Evolutionary conservation across 2,888 invertebrate genomes (phyloP).

Genomic region (Orthosia cruda): DNA sequence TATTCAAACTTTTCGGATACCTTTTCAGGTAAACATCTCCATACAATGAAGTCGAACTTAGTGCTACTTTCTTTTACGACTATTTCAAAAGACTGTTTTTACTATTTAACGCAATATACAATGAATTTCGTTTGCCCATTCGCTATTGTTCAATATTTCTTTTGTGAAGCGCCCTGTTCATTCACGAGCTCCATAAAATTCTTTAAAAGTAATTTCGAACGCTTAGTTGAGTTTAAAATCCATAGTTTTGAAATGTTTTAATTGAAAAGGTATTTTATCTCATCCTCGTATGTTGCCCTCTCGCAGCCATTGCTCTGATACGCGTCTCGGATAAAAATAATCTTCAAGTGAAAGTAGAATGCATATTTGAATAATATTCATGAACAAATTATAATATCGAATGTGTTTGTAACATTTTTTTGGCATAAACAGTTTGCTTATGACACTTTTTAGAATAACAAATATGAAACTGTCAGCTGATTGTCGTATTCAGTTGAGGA

Average conservation of each 20-base stretch:
- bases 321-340: constrained; percentile 68
- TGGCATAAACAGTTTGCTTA: constrained; percentile 4
- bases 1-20: constrained; percentile 25
- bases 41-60: constrained; percentile 41
- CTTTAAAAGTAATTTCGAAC: constrained; percentile 44
- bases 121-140: constrained; percentile 40
- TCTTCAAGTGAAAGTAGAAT: constrained; percentile 72
- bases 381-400: constrained; percentile 19
- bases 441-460: constrained; percentile 16
- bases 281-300: constrained; percentile 72
- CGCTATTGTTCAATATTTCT: constrained; percentile 59
- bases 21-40: constrained; percentile 58
- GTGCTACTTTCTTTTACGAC: constrained; percentile 32
- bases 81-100: constrained; percentile 27
- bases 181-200: constrained; percentile 44
- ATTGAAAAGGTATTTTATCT: constrained; percentile 64
- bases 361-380: constrained; percentile 55
- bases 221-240: constrained; percentile 30
- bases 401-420: constrained; percentile 19
- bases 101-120: constrained; percentile 38
- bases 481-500: constrained; percentile 26
- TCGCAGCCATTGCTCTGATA: constrained; percentile 61
- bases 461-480: constrained; percentile 48
- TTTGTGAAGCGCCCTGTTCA: constrained; percentile 40
- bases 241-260: constrained; percentile 45